phyloP scores from a whole-genome alignment of 2,888 invertebrate genomes.

The Mythimna pallens region DNA sequence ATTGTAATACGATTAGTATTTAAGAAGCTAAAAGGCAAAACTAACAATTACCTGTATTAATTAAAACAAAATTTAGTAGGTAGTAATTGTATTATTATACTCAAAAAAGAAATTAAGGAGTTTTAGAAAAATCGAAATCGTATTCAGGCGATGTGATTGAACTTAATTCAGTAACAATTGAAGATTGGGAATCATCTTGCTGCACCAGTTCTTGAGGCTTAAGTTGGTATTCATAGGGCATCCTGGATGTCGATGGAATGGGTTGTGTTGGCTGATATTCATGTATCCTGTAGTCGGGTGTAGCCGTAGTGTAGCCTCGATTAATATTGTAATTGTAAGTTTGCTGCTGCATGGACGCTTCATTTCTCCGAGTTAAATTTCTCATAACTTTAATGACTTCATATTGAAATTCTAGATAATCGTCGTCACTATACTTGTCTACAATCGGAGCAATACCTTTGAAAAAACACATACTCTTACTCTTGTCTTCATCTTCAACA shows the following conservation, averaged over 20 bases:
- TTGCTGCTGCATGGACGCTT: slow-evolving; percentile 45
- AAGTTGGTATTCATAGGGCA: slow-evolving; percentile 44
- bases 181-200: slow-evolving; percentile 63
- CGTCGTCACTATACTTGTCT: slow-evolving; percentile 62
- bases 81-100: slow-evolving; percentile 57
- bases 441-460: slow-evolving; percentile 57
- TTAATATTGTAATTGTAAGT: slow-evolving; percentile 45
- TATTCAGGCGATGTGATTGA: slow-evolving; percentile 60
- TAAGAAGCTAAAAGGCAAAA: too few species aligned
- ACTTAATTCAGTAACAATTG: slow-evolving; percentile 47
- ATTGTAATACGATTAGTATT: too few species aligned
- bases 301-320: slow-evolving; percentile 58
- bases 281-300: slow-evolving; percentile 54
- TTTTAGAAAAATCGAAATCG: slow-evolving; percentile 61
- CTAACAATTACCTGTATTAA: slow-evolving; percentile 56
- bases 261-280: slow-evolving; percentile 58
- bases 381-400: slow-evolving; percentile 62
- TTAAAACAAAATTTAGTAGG: slow-evolving; percentile 62
- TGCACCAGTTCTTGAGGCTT: slow-evolving; percentile 57
- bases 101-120: slow-evolving; percentile 60
- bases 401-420: slow-evolving; percentile 65
- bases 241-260: slow-evolving; percentile 57
- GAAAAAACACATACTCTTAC: slow-evolving; percentile 41
- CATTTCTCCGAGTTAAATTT: slow-evolving; percentile 60
- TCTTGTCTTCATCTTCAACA: slow-evolving; percentile 39